phyloP scores from a whole-genome alignment of 2,888 invertebrate genomes.

The Drosophila siamana region DNA sequence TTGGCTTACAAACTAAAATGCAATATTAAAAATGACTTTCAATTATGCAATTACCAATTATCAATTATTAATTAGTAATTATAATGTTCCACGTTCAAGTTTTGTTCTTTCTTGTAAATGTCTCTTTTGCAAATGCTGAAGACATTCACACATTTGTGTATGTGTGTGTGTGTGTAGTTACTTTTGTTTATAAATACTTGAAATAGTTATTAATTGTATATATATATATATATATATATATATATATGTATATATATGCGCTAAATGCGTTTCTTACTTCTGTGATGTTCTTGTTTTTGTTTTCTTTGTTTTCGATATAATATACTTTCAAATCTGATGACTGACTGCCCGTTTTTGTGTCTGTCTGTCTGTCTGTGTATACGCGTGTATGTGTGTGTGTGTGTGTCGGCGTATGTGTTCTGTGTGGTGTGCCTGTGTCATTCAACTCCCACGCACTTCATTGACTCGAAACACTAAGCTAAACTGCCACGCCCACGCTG shows the following conservation, averaged over 20 bases:
- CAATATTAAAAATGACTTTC: conserved; percentile 64
- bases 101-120: conserved; percentile 31
- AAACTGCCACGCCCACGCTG: conserved; percentile 63
- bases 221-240: conserved; percentile 54
- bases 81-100: conserved; percentile 37
- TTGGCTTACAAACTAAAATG: conserved; percentile 67
- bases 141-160: conserved; percentile 40
- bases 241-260: conserved; percentile 52
- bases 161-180: conserved; percentile 26
- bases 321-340: conserved; percentile 26
- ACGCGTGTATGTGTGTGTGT: conserved; percentile 28
- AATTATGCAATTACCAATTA: conserved; percentile 39
- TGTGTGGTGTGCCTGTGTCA: conserved; percentile 45
- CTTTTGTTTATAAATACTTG: conserved; percentile 64
- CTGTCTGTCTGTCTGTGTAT: conserved; percentile 29
- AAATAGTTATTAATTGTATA: conserved; percentile 70
- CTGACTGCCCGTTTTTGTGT: conserved; percentile 21
- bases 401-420: conserved; percentile 22
- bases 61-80: conserved; percentile 1
- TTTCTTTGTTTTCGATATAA: conserved; percentile 14
- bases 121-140: conserved; percentile 14
- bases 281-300: conserved; percentile 37
- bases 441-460: conserved; percentile 79
- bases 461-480: conserved; percentile 67
- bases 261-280: conserved; percentile 48